Conservation (phyloP, 2,113 vertebrate genomes). For the Mirza zaza region DNA sequence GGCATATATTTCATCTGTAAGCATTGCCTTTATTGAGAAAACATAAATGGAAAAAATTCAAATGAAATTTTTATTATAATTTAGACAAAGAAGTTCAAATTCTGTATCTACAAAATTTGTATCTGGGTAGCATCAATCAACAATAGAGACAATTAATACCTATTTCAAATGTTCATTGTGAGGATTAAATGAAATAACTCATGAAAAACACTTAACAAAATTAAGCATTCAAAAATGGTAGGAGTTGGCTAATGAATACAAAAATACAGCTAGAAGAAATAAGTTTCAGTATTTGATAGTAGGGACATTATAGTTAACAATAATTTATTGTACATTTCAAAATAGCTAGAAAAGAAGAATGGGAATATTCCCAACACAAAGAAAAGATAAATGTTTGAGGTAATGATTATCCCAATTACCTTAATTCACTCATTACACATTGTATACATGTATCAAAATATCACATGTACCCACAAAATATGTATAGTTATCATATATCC, state of each 20-base stretch:
- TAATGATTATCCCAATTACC: not conserved
- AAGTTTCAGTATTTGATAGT: not conserved
- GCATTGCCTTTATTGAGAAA: not conserved
- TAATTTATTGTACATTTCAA: not conserved
- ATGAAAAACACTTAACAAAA: not conserved
- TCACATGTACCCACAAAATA: not conserved
- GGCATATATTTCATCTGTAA: not conserved
- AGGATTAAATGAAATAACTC: not conserved
- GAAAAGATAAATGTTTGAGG: not conserved
- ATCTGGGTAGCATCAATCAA: not conserved
- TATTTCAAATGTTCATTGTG: not conserved
- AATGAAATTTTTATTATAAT: not conserved
- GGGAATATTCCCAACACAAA: not conserved
- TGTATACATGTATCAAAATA: not conserved
- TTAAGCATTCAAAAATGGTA: not conserved
- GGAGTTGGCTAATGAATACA: not conserved
- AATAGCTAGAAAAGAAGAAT: not conserved
- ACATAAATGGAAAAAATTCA: not conserved
- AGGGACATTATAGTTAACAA: not conserved
- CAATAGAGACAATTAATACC: not conserved
- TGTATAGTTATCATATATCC: not conserved
- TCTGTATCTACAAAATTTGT: not conserved
- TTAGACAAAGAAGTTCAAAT: constrained; percentile 16
- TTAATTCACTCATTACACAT: not conserved
- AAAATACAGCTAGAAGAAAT: not conserved